Evolutionary conservation across 2,888 invertebrate genomes (phyloP).

Genomic region (Strigamia crassipes): DNA sequence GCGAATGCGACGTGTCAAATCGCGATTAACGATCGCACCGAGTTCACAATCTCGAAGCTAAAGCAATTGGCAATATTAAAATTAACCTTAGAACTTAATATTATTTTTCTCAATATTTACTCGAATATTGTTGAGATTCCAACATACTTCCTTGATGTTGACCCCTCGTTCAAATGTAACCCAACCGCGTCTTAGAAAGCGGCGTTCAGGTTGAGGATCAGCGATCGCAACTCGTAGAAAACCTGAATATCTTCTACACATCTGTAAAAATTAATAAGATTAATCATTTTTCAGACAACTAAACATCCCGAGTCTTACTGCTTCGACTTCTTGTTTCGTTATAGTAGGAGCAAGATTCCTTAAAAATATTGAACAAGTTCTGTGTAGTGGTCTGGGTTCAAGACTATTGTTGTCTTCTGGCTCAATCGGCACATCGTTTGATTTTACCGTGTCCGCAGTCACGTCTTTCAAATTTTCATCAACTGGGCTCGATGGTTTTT

Average conservation of each 20-base stretch:
- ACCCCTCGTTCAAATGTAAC: slow-evolving; percentile 95
- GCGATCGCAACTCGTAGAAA: slow-evolving; percentile 94
- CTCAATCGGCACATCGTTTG: background rate
- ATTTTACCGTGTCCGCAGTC: background rate
- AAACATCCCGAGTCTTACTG: slow-evolving; percentile 65
- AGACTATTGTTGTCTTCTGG: slow-evolving; percentile 13
- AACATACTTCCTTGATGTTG: slow-evolving; percentile 98
- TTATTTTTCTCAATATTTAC: slow-evolving; percentile 60
- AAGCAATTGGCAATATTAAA: slow-evolving; percentile 44
- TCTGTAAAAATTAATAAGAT: slow-evolving; percentile 61
- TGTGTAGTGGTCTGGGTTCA: slow-evolving; percentile 71
- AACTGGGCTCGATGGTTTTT: background rate
- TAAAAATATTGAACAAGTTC: slow-evolving; percentile 95
- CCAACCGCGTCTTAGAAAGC: slow-evolving; percentile 97
- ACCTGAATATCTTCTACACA: slow-evolving; percentile 89
- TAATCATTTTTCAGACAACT: slow-evolving; percentile 33
- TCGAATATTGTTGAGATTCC: slow-evolving; percentile 95
- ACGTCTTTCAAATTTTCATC: background rate
- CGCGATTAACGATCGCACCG: slow-evolving; percentile 94
- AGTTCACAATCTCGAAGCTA: slow-evolving; percentile 87
- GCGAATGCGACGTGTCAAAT: slow-evolving; percentile 89
- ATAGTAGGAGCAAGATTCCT: slow-evolving; percentile 94
- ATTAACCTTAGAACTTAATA: background rate
- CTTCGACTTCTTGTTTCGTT: slow-evolving; percentile 95
- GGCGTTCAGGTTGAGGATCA: slow-evolving; percentile 93